Evolutionary conservation across 2,113 vertebrate genomes (phyloP).

Genomic region (Amazona vittata): DNA sequence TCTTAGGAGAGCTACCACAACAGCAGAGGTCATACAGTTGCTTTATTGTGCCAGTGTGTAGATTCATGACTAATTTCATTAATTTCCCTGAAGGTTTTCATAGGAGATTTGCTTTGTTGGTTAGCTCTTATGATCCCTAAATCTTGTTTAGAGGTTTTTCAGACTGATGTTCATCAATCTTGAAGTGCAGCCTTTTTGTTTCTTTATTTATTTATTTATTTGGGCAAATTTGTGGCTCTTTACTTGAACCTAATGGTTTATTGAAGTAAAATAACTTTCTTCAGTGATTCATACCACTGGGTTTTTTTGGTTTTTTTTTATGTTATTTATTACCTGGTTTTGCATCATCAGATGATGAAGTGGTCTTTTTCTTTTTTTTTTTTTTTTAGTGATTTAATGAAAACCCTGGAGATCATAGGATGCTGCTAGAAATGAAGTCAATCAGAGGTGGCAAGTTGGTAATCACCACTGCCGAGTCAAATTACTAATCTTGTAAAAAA

Average conservation of each 20-base stretch:
- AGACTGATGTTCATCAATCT: neutral
- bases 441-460: neutral
- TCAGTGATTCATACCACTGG: neutral
- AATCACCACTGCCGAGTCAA: accelerated
- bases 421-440: neutral
- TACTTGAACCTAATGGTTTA: neutral
- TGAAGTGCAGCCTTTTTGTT: neutral
- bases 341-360: neutral
- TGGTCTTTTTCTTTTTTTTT: neutral
- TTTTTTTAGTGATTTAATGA: neutral
- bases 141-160: neutral
- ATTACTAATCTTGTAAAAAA: neutral
- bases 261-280: neutral
- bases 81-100: neutral
- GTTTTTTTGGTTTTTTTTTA: neutral
- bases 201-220: neutral
- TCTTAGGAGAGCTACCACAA: neutral
- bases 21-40: neutral
- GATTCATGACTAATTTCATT: neutral
- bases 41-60: neutral
- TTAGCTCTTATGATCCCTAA: neutral
- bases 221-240: neutral
- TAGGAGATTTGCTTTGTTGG: neutral
- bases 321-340: neutral
- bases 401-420: neutral